Conservation (phyloP, 2,797 vertebrate species). For the Danio jaintianensis region DNA sequence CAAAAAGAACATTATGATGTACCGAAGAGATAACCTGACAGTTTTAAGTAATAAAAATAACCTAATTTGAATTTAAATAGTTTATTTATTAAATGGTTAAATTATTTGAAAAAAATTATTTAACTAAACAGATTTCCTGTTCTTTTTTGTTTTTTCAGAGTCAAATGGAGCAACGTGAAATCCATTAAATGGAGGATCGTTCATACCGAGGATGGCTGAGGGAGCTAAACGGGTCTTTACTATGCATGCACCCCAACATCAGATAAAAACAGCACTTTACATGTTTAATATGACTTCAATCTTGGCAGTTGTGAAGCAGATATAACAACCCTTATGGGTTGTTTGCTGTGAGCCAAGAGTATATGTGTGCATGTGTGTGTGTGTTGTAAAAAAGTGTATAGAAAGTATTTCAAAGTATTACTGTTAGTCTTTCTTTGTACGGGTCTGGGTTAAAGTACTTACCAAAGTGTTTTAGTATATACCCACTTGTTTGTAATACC, state of each 20-base stretch:
- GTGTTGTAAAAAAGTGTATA: neutral
- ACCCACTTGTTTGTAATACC: neutral
- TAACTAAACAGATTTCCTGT: neutral
- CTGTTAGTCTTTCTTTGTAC: neutral
- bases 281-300: neutral
- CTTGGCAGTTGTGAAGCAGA: neutral
- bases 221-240: conserved; percentile 38
- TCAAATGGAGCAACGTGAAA: neutral
- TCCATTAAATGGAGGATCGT: conserved; percentile 24
- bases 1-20: neutral
- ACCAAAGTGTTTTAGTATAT: neutral
- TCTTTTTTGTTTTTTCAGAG: conserved; percentile 39
- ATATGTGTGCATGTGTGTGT: neutral
- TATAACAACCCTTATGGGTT: neutral
- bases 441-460: conserved; percentile 4
- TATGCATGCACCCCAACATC: conserved; percentile 51
- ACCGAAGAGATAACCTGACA: neutral
- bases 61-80: neutral
- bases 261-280: conserved; percentile 56
- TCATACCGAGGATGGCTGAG: neutral
- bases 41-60: neutral
- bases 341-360: neutral
- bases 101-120: neutral
- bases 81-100: neutral
- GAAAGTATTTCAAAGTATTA: neutral